Evolutionary conservation across 2,113 vertebrate genomes (phyloP), one percentile per base, ranked within the genome.

Genomic region (Ciconia stormi): DNA sequence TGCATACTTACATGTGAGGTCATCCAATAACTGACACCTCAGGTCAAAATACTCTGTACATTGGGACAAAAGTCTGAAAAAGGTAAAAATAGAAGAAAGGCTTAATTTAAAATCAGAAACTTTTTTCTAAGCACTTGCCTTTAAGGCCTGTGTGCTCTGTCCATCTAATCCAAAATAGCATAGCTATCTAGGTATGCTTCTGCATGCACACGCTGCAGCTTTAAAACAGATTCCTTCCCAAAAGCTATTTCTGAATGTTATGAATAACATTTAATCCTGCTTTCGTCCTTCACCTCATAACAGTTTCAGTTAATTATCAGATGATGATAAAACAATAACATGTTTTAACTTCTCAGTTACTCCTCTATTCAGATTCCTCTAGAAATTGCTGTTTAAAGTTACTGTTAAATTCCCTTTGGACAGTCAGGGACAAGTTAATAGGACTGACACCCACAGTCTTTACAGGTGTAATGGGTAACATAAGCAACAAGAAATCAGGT

Each of bases 41-140:
- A 99, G 97, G 97, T 99, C 99, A 98, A 99, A 99, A 97, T 99
- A 99, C 88, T 99, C 99, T 9, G 99, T 99, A 97, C 99, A 99
- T 73, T 99, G 99, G 58, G 99, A 99, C 88, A 99, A 96, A 50
- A 99, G 98, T 97, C 99, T 99, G 93, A 91, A 98, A 97, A 25
- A 93, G 46, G 96, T 47, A 94, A 3, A 96, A 52, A 90, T 0
- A 85, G 16, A 82, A 87, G 13, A 87, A 85, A 53, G 5, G 9
- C 21, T 67, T 34, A 50, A 56, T 30, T 90, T 93, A 67, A 96
- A 87, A 96, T 44, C 78, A 87, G 85, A 42, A 94, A 34, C 1
- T 9, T 72, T 81, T 72, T 77, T 72, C 72, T 83, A 73, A 65
- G 16, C 19, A 94, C 47, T 14, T 73, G 77, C 69, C 61, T 96